Conservation (phyloP, 2,888 invertebrate species). For the Choreutis nemorana region DNA sequence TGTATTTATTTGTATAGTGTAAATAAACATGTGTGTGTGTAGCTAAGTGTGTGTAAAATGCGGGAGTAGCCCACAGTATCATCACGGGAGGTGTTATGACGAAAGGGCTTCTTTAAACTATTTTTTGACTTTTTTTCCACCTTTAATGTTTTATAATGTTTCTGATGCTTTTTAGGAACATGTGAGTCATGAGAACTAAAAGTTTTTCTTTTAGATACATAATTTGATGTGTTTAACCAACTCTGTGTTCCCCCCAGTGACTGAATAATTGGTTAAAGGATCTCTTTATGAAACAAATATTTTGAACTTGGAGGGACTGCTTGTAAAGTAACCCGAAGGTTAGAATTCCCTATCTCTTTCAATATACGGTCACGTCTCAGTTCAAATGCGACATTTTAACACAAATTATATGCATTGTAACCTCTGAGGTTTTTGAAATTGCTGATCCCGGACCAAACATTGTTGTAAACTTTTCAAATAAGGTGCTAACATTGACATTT, state of each 20-base stretch:
- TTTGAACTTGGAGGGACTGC: slow-evolving; percentile 7
- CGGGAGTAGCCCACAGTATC: no score
- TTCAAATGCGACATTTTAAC: slow-evolving; percentile 10
- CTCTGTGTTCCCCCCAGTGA: slow-evolving; percentile 6
- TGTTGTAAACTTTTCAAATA: slow-evolving; percentile 6
- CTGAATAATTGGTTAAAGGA: slow-evolving; percentile 1
- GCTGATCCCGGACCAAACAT: slow-evolving; percentile 7
- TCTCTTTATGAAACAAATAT: slow-evolving; percentile 4
- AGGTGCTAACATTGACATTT: slow-evolving; percentile 1
- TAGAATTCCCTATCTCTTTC: slow-evolving; percentile 5
- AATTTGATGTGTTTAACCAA: slow-evolving; percentile 4
- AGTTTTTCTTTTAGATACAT: slow-evolving; percentile 1
- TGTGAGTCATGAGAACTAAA: neutral
- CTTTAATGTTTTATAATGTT: neutral
- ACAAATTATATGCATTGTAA: slow-evolving; percentile 7
- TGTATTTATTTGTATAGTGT: no score
- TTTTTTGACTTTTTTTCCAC: no score
- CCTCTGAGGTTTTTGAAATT: slow-evolving; percentile 5
- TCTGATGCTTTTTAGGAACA: neutral
- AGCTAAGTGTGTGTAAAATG: no score
- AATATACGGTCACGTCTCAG: slow-evolving; percentile 6
- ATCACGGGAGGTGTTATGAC: no score
- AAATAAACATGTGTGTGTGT: no score
- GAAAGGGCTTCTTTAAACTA: no score
- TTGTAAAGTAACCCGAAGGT: slow-evolving; percentile 1